phyloP scores from a whole-genome alignment of 2,797 vertebrate species.

The Sebastes elongatus region DNA sequence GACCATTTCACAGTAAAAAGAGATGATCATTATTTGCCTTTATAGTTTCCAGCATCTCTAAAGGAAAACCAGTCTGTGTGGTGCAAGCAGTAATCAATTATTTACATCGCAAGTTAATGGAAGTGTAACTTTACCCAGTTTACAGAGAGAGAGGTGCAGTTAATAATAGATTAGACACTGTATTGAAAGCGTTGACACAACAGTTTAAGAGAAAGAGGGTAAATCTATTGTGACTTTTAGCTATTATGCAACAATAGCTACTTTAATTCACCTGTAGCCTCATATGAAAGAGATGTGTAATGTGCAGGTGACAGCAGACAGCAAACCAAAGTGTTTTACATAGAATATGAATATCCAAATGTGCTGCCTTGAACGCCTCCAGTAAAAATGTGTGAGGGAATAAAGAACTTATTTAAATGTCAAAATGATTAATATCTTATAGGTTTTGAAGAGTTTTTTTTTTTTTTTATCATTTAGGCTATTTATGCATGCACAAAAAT shows the following conservation, averaged over 20 bases:
- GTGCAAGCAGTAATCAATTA: constrained; percentile 54
- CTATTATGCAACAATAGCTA: neutral
- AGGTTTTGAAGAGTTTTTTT: neutral
- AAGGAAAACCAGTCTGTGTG: neutral
- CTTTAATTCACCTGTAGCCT: neutral
- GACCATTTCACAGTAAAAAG: neutral
- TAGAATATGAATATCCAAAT: constrained; percentile 57
- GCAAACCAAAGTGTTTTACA: constrained; percentile 48
- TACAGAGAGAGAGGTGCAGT: neutral
- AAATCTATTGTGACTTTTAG: neutral
- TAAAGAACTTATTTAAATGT: neutral
- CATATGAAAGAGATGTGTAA: neutral
- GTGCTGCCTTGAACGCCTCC: neutral
- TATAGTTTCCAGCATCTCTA: neutral
- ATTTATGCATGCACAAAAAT: neutral
- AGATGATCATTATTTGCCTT: neutral
- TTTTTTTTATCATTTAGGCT: neutral
- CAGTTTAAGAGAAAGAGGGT: neutral
- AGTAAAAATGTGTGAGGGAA: neutral
- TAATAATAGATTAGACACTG: constrained; percentile 47
- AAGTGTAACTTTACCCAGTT: constrained; percentile 36
- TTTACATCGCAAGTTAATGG: constrained; percentile 36
- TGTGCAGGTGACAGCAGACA: neutral
- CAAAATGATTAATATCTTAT: neutral
- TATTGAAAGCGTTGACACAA: neutral